These are phyloP conservation scores for Pterocles orientalis DNA, from an alignment of 2,113 vertebrate genomes.

Conservation along the genomic window DNA sequence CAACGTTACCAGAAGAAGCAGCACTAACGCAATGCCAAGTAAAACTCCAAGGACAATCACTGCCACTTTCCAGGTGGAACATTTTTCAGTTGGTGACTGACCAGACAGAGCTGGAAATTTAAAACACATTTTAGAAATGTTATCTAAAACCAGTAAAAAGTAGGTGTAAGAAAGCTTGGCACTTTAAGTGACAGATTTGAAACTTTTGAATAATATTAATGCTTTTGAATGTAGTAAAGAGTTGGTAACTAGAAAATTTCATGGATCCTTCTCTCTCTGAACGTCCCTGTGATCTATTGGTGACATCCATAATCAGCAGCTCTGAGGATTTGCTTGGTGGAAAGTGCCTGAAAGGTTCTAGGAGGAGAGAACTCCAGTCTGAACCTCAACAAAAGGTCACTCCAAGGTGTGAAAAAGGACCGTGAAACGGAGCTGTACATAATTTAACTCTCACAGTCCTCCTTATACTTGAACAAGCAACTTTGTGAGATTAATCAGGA, in stretches of 20 bases:
- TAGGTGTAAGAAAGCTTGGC: not conserved
- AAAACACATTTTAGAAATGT: constrained; percentile 31
- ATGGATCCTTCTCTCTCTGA: not conserved
- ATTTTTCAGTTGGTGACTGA: not conserved
- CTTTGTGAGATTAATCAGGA: not conserved
- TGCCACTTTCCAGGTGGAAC: constrained; percentile 37
- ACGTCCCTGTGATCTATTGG: not conserved
- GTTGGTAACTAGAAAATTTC: not conserved
- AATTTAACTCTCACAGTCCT: not conserved
- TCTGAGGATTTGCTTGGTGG: not conserved
- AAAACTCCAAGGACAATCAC: constrained; percentile 70
- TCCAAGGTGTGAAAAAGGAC: not conserved
- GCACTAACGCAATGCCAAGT: constrained; percentile 30
- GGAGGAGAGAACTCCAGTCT: not conserved
- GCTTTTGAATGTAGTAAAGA: not conserved
- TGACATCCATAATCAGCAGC: not conserved
- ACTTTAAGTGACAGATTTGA: not conserved
- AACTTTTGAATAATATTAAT: not conserved
- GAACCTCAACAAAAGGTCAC: not conserved
- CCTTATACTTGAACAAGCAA: not conserved
- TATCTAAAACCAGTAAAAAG: not conserved
- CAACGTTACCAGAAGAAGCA: not conserved
- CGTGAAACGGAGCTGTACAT: not conserved
- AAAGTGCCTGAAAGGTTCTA: not conserved
- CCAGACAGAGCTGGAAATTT: constrained; percentile 17